A percentile compares a stretch with the other conserved stretches of the same genome.
Conservation (phyloP, 2,113 vertebrate genomes). For the Scalopus aquaticus region DNA sequence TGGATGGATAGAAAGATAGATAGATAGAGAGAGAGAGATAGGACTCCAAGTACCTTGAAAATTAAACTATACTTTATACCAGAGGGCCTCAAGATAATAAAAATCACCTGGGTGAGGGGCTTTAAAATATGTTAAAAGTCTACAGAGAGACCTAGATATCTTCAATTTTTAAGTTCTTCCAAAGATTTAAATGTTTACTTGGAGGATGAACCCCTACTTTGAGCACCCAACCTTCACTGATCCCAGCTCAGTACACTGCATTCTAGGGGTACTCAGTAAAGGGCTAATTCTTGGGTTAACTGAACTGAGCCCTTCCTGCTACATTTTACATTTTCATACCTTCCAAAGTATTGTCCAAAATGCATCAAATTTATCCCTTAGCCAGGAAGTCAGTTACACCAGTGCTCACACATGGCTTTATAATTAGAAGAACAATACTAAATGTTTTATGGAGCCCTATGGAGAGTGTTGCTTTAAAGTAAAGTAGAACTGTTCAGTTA, state of each 20-base stretch:
- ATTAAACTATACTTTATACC: background rate
- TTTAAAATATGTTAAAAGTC: background rate
- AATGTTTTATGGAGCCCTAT: background rate
- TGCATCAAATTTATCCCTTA: background rate
- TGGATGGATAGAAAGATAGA: too few relatives aligned
- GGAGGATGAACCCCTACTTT: background rate
- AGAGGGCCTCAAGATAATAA: background rate
- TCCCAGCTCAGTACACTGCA: background rate
- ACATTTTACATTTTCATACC: background rate
- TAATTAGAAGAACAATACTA: background rate
- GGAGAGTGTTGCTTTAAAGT: slow-evolving; percentile 1
- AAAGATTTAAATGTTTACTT: background rate
- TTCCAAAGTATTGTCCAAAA: background rate
- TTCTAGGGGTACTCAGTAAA: background rate
- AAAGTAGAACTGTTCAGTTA: slow-evolving; percentile 11
- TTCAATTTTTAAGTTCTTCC: background rate
- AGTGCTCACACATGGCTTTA: background rate
- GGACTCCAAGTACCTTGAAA: background rate
- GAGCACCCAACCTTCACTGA: background rate
- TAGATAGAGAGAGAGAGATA: too few relatives aligned
- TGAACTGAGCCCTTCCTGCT: background rate
- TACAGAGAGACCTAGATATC: background rate
- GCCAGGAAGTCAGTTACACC: background rate
- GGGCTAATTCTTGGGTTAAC: background rate
- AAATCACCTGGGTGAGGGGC: background rate